Base-by-base conservation (phyloP, 2,797 vertebrate genomes). In the Argyrosomus regius region DNA sequence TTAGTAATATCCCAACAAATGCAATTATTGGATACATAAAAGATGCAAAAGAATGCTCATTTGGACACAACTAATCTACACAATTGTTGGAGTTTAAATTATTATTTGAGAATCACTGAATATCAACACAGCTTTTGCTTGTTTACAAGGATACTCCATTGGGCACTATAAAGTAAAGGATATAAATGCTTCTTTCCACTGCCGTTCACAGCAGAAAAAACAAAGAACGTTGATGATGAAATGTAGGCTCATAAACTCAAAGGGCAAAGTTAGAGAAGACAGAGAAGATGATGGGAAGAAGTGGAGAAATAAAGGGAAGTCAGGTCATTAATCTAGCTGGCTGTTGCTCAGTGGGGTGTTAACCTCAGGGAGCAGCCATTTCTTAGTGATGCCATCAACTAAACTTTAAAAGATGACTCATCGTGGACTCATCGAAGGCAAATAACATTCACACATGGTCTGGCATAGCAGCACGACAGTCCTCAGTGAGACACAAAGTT, bases 391-490 rank as follows among this genome's bases (percentile, higher is more conserved):
- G 82, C 65, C 79, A 75, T 87, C 53, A 68, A 75, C 76, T 67
- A 49, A 75, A 81, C 72, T 81, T 74, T 69, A 82, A 88, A 84
- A 45, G 76, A 89, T 90, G 88, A 91, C 76, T 92, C 90, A 92
- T 72, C 46, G 45, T 72, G 49, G 83, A 84, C 80, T 72, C 67
- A 73, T 85, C 54, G 71, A 78, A 84, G 89, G 84, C 81, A 87
- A 83, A 89, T 80, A 78, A 65, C 70, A 72, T 87, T 89, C 87
- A 89, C 84, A 91, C 85, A 61, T 79, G 84, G 82, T 84, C 86
- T 84, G 82, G 77, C 84, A 60, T 4, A 72, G 79, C 85, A 83
- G 86, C 87, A 69, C 14, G 62, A 81, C 77, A 53, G 79, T 86
- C 88, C 85, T 90, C 35, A 26, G 84, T 54, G 83, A 84, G 84